Evolutionary conservation across 1,140 invertebrate genomes (phyloP).

Genomic region (Monochamus saltuarius): DNA sequence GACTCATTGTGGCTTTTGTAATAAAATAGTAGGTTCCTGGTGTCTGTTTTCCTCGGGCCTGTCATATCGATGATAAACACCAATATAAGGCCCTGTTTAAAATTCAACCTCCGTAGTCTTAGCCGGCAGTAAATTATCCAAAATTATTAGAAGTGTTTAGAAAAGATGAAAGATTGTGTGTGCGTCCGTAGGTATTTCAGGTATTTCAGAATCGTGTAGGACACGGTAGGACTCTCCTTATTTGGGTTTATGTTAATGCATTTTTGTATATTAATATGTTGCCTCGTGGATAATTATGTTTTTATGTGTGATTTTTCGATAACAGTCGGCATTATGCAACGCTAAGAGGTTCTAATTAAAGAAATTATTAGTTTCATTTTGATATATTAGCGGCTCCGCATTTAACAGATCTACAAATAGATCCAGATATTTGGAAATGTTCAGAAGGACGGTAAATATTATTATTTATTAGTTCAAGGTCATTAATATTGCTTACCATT

Average conservation of each 20-base stretch:
- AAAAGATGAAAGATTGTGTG: constrained; percentile 2
- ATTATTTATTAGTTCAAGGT: no score
- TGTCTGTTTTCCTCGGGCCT: not conserved
- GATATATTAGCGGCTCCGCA: no score
- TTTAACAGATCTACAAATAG: no score
- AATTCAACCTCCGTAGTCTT: constrained; percentile 1
- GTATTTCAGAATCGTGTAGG: constrained; percentile 4
- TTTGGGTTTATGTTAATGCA: constrained; percentile 5
- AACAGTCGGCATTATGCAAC: no score
- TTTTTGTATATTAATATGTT: not conserved
- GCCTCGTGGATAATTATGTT: no score
- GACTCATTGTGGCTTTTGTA: constrained; percentile 3
- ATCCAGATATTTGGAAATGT: no score
- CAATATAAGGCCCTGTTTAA: not conserved
- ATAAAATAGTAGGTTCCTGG: constrained; percentile 5
- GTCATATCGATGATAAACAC: constrained; percentile 6
- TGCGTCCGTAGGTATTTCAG: constrained; percentile 5
- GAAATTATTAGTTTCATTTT: no score
- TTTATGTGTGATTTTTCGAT: no score
- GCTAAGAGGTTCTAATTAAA: no score
- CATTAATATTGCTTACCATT: no score
- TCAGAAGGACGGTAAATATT: no score
- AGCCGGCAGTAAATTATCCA: constrained; percentile 6
- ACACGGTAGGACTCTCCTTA: not conserved
- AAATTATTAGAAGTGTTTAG: constrained; percentile 6